phyloP scores from a whole-genome alignment of 2,797 vertebrate genomes.

The Crocidura indochinensis region DNA sequence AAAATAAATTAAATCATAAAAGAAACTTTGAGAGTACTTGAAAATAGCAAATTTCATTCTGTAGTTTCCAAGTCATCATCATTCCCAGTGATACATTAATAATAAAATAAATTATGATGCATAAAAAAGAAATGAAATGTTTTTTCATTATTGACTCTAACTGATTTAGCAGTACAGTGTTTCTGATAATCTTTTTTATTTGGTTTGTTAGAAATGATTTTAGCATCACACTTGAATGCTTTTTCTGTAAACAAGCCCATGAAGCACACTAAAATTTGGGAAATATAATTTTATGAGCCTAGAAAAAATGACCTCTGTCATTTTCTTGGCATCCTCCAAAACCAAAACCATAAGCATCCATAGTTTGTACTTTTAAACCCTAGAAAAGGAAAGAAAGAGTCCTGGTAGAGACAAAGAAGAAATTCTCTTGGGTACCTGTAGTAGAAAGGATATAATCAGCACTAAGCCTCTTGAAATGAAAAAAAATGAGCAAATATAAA shows the following conservation, averaged over 20 bases:
- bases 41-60: neutral
- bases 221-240: neutral
- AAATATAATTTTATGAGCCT: conserved; percentile 45
- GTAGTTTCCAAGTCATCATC: neutral
- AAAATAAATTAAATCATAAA: neutral
- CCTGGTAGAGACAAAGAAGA: conserved; percentile 51
- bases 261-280: conserved; percentile 60
- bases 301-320: conserved; percentile 61
- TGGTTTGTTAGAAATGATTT: neutral
- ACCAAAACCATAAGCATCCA: conserved; percentile 44
- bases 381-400: conserved; percentile 45
- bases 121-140: neutral
- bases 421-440: neutral
- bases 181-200: conserved; percentile 29
- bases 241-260: neutral
- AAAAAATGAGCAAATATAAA: conserved; percentile 38
- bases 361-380: conserved; percentile 66
- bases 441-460: conserved; percentile 35
- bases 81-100: neutral
- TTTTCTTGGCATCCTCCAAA: conserved; percentile 67
- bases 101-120: neutral
- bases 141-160: conserved; percentile 26
- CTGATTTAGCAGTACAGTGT: neutral
- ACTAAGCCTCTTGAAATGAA: neutral
- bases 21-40: neutral